Evolutionary conservation across 2,113 vertebrate species (phyloP).

Genomic region (Rhinolophus sinicus): DNA sequence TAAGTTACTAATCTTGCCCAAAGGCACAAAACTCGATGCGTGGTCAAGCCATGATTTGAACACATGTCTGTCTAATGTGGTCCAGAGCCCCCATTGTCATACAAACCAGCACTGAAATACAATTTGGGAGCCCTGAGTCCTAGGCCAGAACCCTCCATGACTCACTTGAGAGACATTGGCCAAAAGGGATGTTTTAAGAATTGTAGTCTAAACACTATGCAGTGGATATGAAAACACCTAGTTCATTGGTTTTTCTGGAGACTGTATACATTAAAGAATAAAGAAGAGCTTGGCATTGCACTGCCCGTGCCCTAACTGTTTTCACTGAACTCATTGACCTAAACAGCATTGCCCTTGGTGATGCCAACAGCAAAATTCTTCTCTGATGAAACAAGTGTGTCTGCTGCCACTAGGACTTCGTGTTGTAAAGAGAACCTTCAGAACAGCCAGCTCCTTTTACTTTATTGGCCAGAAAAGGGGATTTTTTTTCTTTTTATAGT

Average conservation of each 20-base stretch:
- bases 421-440: background rate
- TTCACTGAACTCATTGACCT: background rate
- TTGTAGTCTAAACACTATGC: background rate
- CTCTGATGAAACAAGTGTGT: background rate
- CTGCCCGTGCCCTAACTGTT: background rate
- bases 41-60: background rate
- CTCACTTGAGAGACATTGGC: background rate
- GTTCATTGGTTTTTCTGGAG: background rate
- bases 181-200: background rate
- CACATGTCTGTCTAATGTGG: background rate
- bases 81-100: background rate
- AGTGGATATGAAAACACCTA: background rate
- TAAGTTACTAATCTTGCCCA: background rate
- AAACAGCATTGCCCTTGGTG: background rate
- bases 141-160: background rate
- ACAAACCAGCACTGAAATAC: background rate
- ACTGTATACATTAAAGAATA: background rate
- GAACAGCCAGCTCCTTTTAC: background rate
- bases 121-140: background rate
- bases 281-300: background rate
- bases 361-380: background rate
- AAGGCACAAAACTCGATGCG: background rate
- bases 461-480: background rate
- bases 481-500: background rate
- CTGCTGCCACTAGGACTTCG: background rate